Conservation (phyloP, 1,140 invertebrate species). For the Scaptomyza graminum region DNA sequence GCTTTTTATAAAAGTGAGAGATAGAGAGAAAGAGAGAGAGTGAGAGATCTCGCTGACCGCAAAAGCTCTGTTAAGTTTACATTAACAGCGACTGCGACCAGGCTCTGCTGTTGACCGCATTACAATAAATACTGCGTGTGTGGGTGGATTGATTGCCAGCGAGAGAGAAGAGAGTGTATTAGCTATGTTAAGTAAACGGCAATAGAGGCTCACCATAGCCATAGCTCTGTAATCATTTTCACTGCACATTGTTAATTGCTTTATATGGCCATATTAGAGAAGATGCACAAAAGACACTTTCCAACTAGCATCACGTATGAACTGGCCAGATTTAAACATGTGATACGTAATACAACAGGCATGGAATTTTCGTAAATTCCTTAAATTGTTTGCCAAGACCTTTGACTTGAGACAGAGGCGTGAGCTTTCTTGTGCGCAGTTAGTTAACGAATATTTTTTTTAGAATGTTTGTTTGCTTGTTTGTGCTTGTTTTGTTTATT, state of each 20-base stretch:
- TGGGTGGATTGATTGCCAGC: constrained; percentile 2
- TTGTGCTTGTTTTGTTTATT: constrained; percentile 35
- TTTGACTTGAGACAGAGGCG: constrained; percentile 37
- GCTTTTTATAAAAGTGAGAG: not conserved
- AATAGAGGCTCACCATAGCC: constrained; percentile 6
- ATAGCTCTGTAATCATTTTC: constrained; percentile 13
- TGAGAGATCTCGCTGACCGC: constrained; percentile 10
- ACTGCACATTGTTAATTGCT: constrained; percentile 31
- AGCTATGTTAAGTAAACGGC: constrained; percentile 4
- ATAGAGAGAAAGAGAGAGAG: constrained; percentile 11
- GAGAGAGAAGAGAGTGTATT: constrained; percentile 7
- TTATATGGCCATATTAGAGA: constrained; percentile 31
- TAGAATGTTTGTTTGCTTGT: constrained; percentile 47
- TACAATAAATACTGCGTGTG: constrained; percentile 33
- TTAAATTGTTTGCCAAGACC: constrained; percentile 52
- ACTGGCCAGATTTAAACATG: constrained; percentile 33
- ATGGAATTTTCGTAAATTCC: constrained; percentile 36
- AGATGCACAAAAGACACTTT: constrained; percentile 28
- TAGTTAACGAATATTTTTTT: constrained; percentile 37
- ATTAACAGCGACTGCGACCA: not conserved
- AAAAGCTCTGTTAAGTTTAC: constrained; percentile 34
- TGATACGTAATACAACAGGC: constrained; percentile 47
- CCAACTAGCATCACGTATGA: constrained; percentile 26
- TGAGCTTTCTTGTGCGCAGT: constrained; percentile 58
- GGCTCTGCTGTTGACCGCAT: constrained; percentile 21